Evolutionary conservation across 1,140 invertebrate species (phyloP), one percentile per base, ranked within the genome.

Genomic region (Scaptodrosophila lebanonensis): DNA sequence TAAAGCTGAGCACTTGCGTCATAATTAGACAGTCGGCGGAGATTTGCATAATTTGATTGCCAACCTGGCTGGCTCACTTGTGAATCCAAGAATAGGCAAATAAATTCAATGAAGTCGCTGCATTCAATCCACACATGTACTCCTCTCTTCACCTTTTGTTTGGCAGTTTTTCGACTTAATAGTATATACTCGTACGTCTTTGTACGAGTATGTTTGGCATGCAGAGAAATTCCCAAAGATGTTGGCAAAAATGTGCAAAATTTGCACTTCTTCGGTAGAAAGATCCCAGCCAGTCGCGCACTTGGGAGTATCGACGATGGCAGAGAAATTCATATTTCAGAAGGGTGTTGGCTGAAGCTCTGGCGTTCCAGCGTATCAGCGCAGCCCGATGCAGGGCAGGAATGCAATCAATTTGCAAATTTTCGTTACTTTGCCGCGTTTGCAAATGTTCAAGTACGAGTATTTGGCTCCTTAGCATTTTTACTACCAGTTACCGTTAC

Each of bases 351-450:
- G 36, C 48, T 53, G 68, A 47, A 61, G 67, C 58, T 45, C 43
- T 56, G 43, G 44, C 45, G 30, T 42, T 51, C 27, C 50, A 33
- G 39, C 54, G 12, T 38, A 13, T 12, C 29, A 15, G 27, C 47
- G 40, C 42, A 25, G 43, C 27, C 36, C 30, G 35, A 33, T 44
- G 45, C 57, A 59, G 57, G 72, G 73, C 75, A 75, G 79, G 79
- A 84, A 84, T 84, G 79, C 79, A 84, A 84, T 84, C 79, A 84
- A 84, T 84, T 84, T 84, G 79, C 79, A 84, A 83, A 84, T 84
- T 84, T 82, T 82, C 75, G 66, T 69, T 82, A 75, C 75, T 82
- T 82, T 82, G 75, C 75, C 75, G 75, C 75, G 69, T 75, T 77
- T 75, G 75, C 75, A 82, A 77, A 82, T 82, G 75, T 63, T 82